These are phyloP conservation scores for Haliclystus octoradiatus DNA, from an alignment of 30 jellyfish, hydroid and myxozoan genomes.

Conservation along the genomic window DNA sequence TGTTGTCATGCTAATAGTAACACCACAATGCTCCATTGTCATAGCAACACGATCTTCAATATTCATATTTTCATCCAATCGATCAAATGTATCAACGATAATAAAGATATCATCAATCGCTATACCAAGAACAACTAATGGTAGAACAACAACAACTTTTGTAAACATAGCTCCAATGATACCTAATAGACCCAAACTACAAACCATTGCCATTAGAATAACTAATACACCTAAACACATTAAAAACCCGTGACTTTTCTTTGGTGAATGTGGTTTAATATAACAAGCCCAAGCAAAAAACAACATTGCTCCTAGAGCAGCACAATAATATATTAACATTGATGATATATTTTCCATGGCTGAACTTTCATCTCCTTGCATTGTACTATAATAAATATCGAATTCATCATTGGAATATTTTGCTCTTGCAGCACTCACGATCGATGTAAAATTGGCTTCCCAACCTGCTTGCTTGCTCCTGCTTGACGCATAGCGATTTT, in stretches of 20 bases:
- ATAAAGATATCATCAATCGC: conserved; percentile 89
- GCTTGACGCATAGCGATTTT: no score
- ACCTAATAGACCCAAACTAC: conserved; percentile 73
- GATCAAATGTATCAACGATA: conserved; percentile 61
- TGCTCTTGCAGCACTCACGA: no score
- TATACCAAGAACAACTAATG: conserved; percentile 79
- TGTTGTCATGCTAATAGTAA: conserved; percentile 86
- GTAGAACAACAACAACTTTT: conserved; percentile 84
- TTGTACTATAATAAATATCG: conserved; percentile 41
- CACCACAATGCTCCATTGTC: conserved; percentile 66
- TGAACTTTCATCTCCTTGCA: conserved; percentile 60
- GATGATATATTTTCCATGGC: conserved; percentile 58
- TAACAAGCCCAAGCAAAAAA: conserved; percentile 39
- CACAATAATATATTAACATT: conserved; percentile 37
- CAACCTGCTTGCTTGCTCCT: no score
- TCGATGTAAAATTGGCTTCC: no score
- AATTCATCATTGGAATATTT: conserved; percentile 24
- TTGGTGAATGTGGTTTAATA: conserved; percentile 29
- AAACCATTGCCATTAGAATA: conserved; percentile 62
- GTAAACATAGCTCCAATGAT: conserved; percentile 45
- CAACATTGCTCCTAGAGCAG: conserved; percentile 62
- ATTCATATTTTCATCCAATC: conserved; percentile 29
- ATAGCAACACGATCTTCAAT: conserved; percentile 59
- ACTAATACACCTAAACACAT: conserved; percentile 54
- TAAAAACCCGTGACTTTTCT: conserved; percentile 57